Evolutionary conservation across 2,888 invertebrate genomes (phyloP).

Genomic region (Eugnorisma glareosa): DNA sequence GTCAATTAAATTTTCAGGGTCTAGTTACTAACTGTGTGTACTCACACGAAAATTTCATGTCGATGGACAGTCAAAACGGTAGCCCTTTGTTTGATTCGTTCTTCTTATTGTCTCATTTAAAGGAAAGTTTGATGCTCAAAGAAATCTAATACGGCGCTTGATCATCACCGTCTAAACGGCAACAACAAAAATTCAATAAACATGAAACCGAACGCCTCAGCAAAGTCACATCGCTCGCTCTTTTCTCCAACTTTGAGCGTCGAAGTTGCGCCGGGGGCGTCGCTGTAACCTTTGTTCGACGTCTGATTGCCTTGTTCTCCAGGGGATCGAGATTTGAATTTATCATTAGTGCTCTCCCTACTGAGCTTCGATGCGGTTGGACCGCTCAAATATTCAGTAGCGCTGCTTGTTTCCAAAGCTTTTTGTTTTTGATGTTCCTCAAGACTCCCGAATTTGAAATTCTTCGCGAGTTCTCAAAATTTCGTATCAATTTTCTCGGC

Average conservation of each 20-base stretch:
- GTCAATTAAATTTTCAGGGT: background rate
- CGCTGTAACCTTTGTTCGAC: constrained; percentile 83
- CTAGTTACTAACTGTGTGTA: background rate
- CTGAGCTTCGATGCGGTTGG: constrained; percentile 76
- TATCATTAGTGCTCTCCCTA: constrained; percentile 84
- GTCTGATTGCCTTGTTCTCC: constrained; percentile 88
- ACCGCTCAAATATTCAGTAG: constrained; percentile 84
- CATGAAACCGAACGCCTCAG: constrained; percentile 63
- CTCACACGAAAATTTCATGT: background rate
- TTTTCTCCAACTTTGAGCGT: constrained; percentile 72
- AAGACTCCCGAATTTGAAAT: constrained; percentile 64
- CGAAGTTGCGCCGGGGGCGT: constrained; percentile 73
- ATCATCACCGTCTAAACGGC: constrained; percentile 32
- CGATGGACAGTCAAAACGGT: background rate
- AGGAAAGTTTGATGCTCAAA: background rate
- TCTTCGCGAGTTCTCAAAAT: constrained; percentile 60
- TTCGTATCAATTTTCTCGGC: constrained; percentile 61
- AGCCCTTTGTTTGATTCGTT: background rate
- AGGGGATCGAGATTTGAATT: constrained; percentile 86
- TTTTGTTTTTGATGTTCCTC: constrained; percentile 77
- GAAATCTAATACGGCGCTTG: background rate
- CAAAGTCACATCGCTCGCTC: constrained; percentile 72
- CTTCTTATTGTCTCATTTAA: background rate
- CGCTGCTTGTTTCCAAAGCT: constrained; percentile 74
- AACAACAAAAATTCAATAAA: constrained; percentile 58